Evolutionary conservation across 2,888 invertebrate species (phyloP).

Genomic region (Strigamia maritima): DNA sequence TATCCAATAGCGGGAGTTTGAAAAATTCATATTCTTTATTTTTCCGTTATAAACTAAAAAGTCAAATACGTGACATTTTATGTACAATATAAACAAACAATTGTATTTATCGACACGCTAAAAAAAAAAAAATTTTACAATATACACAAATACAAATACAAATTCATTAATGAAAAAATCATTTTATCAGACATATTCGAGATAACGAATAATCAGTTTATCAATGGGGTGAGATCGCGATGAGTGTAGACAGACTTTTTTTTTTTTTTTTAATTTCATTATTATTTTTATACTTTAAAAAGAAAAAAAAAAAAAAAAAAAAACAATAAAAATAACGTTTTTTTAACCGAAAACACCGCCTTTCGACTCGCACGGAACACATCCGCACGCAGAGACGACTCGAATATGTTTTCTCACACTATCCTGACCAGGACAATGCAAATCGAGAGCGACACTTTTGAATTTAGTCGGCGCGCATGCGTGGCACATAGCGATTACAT

Average conservation of each 20-base stretch:
- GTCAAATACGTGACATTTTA: neutral
- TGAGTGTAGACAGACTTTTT: neutral
- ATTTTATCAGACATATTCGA: neutral
- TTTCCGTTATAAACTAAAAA: neutral
- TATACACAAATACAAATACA: constrained; percentile 6
- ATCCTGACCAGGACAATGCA: constrained; percentile 11
- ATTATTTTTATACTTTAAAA: too few species aligned
- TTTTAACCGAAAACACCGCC: neutral
- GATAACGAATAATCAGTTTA: neutral
- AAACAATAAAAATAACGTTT: neutral
- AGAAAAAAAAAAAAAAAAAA: neutral
- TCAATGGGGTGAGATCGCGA: constrained; percentile 11
- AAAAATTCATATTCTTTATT: neutral
- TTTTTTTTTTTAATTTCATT: neutral
- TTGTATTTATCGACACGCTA: neutral
- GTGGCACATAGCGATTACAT: constrained; percentile 15
- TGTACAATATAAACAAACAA: constrained; percentile 1
- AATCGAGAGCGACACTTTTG: constrained; percentile 26
- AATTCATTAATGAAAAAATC: neutral
- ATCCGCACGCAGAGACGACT: neutral
- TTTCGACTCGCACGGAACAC: constrained; percentile 14
- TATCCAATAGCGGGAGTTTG: neutral
- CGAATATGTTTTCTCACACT: constrained; percentile 2
- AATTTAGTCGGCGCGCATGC: constrained; percentile 34
- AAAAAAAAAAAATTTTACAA: neutral